phyloP scores from a whole-genome alignment of 1,140 invertebrate genomes.

The Euwallacea similis region DNA sequence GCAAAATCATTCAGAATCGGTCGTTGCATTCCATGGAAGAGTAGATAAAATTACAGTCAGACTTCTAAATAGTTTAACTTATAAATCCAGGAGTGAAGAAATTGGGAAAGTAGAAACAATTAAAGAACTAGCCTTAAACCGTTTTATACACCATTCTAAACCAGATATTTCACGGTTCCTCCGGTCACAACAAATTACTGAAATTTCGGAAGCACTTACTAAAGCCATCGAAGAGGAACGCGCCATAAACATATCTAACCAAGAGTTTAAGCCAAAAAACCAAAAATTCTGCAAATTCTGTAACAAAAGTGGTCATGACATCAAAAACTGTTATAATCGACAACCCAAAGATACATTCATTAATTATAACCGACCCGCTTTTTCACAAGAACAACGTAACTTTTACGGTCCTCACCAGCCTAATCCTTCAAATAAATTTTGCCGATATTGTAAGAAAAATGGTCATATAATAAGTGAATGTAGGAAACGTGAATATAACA shows the following conservation, averaged over 20 bases:
- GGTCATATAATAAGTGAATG: conserved; percentile 40
- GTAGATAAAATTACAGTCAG: conserved; percentile 12
- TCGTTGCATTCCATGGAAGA: conserved; percentile 19
- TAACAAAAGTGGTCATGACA: conserved; percentile 11
- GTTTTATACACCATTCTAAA: conserved; percentile 31
- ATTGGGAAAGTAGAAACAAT: conserved; percentile 21
- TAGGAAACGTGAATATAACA: conserved; percentile 19
- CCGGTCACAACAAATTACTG: conserved; percentile 14
- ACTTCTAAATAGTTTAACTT: conserved; percentile 21
- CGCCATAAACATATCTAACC: conserved; percentile 14
- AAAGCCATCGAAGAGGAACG: conserved; percentile 28
- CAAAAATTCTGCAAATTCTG: conserved; percentile 22
- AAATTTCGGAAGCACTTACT: conserved; percentile 20
- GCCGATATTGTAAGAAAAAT: conserved; percentile 38
- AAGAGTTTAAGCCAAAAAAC: conserved; percentile 17
- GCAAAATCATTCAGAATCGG: conserved; percentile 25
- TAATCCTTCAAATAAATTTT: conserved; percentile 29
- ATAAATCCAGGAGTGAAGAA: conserved; percentile 3
- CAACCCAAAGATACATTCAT: neutral
- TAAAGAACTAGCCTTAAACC: conserved; percentile 23
- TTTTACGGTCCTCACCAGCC: neutral
- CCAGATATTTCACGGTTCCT: conserved; percentile 31
- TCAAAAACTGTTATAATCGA: conserved; percentile 6
- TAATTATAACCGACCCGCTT: no score
- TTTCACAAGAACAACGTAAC: neutral